phyloP scores from a whole-genome alignment of 2,888 invertebrate species.

The Pseudeuparius sepicola region DNA sequence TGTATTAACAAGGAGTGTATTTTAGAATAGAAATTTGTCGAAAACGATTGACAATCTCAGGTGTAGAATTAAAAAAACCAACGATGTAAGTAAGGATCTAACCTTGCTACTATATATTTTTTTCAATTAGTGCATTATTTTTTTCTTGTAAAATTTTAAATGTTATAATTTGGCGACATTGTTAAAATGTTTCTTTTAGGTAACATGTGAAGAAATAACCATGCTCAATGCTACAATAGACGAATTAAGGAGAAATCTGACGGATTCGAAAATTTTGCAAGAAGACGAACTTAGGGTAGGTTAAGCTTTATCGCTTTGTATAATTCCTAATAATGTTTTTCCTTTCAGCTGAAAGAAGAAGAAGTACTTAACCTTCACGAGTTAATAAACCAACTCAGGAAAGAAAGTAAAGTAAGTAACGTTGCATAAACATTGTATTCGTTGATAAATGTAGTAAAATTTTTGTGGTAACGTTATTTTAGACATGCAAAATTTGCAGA shows the following conservation, averaged over 20 bases:
- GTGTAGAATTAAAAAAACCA: constrained; percentile 18
- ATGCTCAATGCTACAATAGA: constrained; percentile 25
- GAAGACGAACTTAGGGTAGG: constrained; percentile 25
- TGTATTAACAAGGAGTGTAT: background rate
- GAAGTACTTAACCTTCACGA: too few species aligned
- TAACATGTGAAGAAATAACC: constrained; percentile 24
- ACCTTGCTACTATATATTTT: too few species aligned
- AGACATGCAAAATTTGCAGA: constrained; percentile 26
- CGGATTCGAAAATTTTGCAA: constrained; percentile 20
- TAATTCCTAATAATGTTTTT: too few species aligned
- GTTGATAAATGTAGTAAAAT: too few species aligned
- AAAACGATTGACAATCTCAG: constrained; percentile 21
- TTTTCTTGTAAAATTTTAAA: too few species aligned
- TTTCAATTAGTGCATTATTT: too few species aligned
- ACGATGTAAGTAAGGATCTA: constrained; percentile 25
- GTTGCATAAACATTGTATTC: too few species aligned
- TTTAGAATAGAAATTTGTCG: constrained; percentile 24
- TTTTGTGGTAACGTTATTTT: constrained; percentile 17
- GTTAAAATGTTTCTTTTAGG: constrained; percentile 16
- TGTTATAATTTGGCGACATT: constrained; percentile 1
- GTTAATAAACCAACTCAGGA: too few species aligned
- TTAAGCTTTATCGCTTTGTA: too few species aligned
- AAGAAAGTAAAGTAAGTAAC: too few species aligned
- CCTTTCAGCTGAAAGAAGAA: too few species aligned
- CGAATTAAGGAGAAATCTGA: constrained; percentile 23